phyloP scores from a whole-genome alignment of 2,888 invertebrate species.

The Hedya salicella region DNA sequence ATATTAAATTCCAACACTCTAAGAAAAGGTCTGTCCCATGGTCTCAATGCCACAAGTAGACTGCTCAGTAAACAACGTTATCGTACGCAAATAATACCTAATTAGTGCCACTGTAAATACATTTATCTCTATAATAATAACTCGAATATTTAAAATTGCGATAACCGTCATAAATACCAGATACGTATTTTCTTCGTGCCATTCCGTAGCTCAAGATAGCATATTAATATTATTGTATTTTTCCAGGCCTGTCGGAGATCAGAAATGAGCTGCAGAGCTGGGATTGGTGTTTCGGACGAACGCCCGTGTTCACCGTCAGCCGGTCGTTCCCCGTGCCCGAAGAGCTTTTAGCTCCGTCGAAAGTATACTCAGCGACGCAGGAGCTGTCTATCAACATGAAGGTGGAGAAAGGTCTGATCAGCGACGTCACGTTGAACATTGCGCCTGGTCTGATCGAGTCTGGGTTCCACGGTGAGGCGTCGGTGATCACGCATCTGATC shows the following conservation, averaged over 20 bases:
- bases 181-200: constrained; percentile 29
- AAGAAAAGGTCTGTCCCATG: background rate
- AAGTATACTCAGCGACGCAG: constrained; percentile 70
- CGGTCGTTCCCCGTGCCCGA: constrained; percentile 86
- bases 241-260: constrained; percentile 88
- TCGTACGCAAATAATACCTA: constrained; percentile 29
- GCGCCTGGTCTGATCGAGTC: constrained; percentile 86
- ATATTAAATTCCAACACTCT: background rate
- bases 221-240: constrained; percentile 33
- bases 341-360: constrained; percentile 75
- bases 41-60: constrained; percentile 27
- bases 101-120: constrained; percentile 33
- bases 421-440: constrained; percentile 87
- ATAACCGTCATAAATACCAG: constrained; percentile 28
- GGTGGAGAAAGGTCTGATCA: constrained; percentile 87
- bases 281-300: constrained; percentile 95
- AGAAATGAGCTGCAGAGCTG: constrained; percentile 89
- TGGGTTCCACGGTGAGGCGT: constrained; percentile 87
- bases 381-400: constrained; percentile 87
- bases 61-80: constrained; percentile 27
- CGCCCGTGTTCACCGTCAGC: constrained; percentile 92
- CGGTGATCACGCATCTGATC: constrained; percentile 87
- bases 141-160: constrained; percentile 32
- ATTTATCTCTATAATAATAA: constrained; percentile 34
- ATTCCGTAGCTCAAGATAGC: constrained; percentile 14